Percentiles rank a stretch among this genome's conserved stretches.
These are phyloP conservation scores for Hippolais icterina DNA, from an alignment of 2,113 vertebrate species.

Conservation along the genomic window DNA sequence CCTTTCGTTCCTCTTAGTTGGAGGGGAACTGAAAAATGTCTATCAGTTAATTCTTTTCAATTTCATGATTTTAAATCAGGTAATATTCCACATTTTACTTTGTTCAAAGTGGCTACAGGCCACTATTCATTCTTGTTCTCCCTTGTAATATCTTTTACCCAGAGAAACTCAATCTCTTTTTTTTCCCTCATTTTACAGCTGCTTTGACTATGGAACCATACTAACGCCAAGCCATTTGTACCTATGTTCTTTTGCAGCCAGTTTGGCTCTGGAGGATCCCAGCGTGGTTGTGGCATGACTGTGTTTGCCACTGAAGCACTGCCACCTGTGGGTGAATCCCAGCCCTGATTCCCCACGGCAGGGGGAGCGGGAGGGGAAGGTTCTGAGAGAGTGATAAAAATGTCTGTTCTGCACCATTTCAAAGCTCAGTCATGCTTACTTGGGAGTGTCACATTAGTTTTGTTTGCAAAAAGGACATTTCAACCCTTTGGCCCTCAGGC, in stretches of 20 bases:
- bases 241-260: neutral
- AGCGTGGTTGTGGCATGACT: accelerated
- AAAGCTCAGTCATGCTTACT: neutral
- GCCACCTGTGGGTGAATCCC: slow-evolving; percentile 14
- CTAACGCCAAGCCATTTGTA: neutral
- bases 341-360: neutral
- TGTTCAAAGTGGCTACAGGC: slow-evolving; percentile 37
- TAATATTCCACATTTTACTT: slow-evolving; percentile 39
- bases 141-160: neutral
- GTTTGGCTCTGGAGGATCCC: neutral
- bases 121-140: slow-evolving; percentile 57
- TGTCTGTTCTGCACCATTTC: neutral
- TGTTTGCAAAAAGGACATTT: neutral
- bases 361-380: neutral
- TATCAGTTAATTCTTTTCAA: slow-evolving; percentile 49
- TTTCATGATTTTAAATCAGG: slow-evolving; percentile 49
- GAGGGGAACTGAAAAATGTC: slow-evolving; percentile 46
- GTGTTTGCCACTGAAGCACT: slow-evolving; percentile 31
- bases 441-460: neutral
- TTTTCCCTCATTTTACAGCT: neutral
- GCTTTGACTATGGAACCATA: neutral
- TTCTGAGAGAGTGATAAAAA: neutral
- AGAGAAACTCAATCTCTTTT: neutral
- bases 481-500: neutral
- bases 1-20: slow-evolving; percentile 60